Base-by-base conservation (phyloP, 2,888 invertebrate genomes). In the Idaea straminata region DNA sequence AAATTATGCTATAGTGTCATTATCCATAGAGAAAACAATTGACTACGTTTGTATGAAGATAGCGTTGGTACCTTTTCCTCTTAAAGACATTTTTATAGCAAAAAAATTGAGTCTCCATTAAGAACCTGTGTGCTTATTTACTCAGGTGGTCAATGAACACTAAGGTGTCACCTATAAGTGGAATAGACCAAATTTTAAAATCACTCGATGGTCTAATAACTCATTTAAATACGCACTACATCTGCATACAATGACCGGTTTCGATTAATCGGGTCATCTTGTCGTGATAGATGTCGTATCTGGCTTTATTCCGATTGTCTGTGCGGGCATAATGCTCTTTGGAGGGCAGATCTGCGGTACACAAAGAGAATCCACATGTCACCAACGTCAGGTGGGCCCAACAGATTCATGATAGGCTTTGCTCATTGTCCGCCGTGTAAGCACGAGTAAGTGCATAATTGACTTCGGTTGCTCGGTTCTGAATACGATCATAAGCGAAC, bases 351-450 rank as follows among this genome's bases (percentile, higher is more conserved):
- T 65, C 65, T 68, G 66, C 59, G 65, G 65, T 67, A 71, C 77
- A 89, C 87, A 89, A 88, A 89, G 89, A 83, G 86, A 83, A 82
- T 83, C 74, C 76, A 73, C 82, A 81, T 84, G 86, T 86, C 84
- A 82, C 73, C 71, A 76, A 74, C 81, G 83, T 79, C 88, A 87
- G 85, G 83, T 87, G 85, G 77, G 73, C 70, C 79, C 77, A 82
- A 80, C 85, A 84, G 85, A 83, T 82, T 82, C 83, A 78, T 79
- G 84, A 85, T 83, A 82, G 82, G 77, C 80, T 80, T 72, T 76
- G 83, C 84, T 84, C 82, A 88, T 88, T 88, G 86, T 88, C 76
- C 77, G 73, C 71, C 74, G 65, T 79, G 79, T 80, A 80, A 81
- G 78, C 81, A 79, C 74, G 65, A 79, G 79, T 80, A 80, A 81